Evolutionary conservation across 2,797 vertebrate species (phyloP), one percentile per base, ranked within the genome.

Genomic region (Phrynocephalus guinanensis): DNA sequence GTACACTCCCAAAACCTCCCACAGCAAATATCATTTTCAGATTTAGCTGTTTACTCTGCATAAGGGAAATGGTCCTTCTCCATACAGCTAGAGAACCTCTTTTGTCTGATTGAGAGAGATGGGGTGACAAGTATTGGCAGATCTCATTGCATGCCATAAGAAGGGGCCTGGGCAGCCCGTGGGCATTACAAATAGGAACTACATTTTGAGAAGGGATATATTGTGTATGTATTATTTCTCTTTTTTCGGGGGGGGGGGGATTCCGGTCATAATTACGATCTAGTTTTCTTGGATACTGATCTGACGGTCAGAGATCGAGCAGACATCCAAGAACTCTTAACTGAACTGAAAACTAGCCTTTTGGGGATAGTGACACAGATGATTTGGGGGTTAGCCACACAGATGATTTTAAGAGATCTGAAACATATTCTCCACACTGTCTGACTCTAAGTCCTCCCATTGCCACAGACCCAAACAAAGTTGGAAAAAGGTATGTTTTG

Each of bases 11-110:
- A 16, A 22, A 71, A 50, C 52, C 28, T 78, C 73, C 48, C 73
- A 68, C 13, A 72, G n/a, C 82, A 85, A 87, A 86, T 50, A 28
- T 18, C 87, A 78, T 48, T 76, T 75, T 82, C 79, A 78, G 15
- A 13, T 80, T 72, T 71, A 67, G 13, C 86, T 86, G 18, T 60
- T 90, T 86, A 24, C 4, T 87, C 30, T 87, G 52, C 56, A 77
- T 75, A 63, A 82, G 85, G 26, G 88, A 79, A 28, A 24, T 13
- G 72, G 16, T 4, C 10, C 78, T 87, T 87, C 18, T 73, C 68
- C 26, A 2, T 60, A 71, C 68, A 44, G 2, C 72, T 18, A 73
- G 63, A 38, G 48, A 84, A 86, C 2, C 1, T 18, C 15, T 13
- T 56, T 88, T 26, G 70, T 8, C 33, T 66, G 48, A 56, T 88